Conservation (phyloP, 1,140 invertebrate species). For the Formica exsecta region DNA sequence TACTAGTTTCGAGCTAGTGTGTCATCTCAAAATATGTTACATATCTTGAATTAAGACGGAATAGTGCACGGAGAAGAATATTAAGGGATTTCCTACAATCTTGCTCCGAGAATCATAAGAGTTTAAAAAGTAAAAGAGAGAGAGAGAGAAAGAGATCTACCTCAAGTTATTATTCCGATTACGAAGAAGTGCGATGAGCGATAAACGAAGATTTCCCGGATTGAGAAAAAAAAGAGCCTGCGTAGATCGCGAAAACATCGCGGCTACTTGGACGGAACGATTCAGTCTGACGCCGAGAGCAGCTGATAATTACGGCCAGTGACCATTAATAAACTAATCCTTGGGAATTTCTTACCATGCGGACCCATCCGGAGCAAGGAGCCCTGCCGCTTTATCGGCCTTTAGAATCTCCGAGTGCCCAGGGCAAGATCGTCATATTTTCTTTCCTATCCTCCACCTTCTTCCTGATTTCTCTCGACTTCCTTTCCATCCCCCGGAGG, state of each 20-base stretch:
- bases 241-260: neutral
- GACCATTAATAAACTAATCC: constrained; percentile 78
- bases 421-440: constrained; percentile 45
- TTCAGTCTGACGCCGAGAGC: constrained; percentile 43
- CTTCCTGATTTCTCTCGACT: no score
- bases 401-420: constrained; percentile 70
- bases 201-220: neutral
- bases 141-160: no score
- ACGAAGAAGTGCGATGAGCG: neutral
- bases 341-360: constrained; percentile 63
- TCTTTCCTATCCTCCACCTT: no score
- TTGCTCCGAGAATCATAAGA: no score
- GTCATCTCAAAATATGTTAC: neutral
- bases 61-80: neutral
- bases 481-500: no score
- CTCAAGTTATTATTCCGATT: neutral
- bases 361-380: constrained; percentile 44
- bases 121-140: neutral
- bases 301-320: constrained; percentile 77
- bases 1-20: neutral
- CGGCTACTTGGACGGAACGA: constrained; percentile 23
- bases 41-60: neutral
- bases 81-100: no score
- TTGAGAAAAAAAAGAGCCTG: neutral
- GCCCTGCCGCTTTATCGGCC: constrained; percentile 74